Evolutionary conservation across 2,113 vertebrate species (phyloP).

Genomic region (Haplochromis burtoni): DNA sequence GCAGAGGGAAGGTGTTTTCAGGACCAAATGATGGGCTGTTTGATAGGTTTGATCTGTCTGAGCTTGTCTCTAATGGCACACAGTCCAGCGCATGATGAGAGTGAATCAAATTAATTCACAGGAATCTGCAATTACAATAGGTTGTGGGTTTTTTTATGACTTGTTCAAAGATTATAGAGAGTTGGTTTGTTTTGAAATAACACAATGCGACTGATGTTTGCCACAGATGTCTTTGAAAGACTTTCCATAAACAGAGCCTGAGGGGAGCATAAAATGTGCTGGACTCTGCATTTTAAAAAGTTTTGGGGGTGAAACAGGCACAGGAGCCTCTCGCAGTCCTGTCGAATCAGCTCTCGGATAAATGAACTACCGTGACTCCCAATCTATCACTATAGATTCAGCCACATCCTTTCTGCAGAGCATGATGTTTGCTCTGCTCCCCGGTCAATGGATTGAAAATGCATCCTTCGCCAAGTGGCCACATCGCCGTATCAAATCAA

Average conservation of each 20-base stretch:
- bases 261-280: neutral
- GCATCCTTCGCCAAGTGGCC: neutral
- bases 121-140: neutral
- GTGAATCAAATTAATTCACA: constrained; percentile 13
- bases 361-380: neutral
- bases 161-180: neutral
- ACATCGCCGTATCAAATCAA: constrained; percentile 11
- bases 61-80: neutral
- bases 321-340: neutral
- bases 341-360: constrained; percentile 22
- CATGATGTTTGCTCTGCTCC: neutral
- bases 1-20: constrained; percentile 19
- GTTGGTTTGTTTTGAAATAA: neutral
- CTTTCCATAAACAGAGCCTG: neutral
- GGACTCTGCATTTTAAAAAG: constrained; percentile 4
- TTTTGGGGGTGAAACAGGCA: neutral
- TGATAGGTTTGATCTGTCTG: neutral
- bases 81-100: constrained; percentile 1
- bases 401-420: neutral
- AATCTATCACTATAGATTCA: constrained; percentile 8
- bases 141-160: neutral
- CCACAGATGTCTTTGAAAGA: neutral
- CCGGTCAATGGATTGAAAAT: neutral
- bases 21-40: constrained; percentile 15
- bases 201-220: neutral